phyloP scores from a whole-genome alignment of 2,888 invertebrate genomes.

The Laothoe populi region DNA sequence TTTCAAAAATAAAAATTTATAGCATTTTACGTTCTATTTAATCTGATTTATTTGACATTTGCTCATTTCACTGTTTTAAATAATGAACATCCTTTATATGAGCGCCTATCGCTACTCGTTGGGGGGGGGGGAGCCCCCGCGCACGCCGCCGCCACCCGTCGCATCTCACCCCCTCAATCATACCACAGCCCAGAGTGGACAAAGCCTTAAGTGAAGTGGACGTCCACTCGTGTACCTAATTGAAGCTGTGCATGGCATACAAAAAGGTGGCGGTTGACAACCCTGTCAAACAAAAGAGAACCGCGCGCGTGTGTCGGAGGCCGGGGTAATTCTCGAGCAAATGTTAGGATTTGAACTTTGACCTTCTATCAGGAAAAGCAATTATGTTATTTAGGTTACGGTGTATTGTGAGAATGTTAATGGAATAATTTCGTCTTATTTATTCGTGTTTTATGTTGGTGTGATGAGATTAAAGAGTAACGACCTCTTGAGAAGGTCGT shows the following conservation, averaged over 20 bases:
- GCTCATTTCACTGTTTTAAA: no score
- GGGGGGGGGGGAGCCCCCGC: no score
- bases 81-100: no score
- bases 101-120: no score
- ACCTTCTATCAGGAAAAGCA: slow-evolving; percentile 19
- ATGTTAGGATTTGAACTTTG: slow-evolving; percentile 17
- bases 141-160: no score
- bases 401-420: slow-evolving; percentile 10
- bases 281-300: slow-evolving; percentile 7
- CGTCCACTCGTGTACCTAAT: not conserved
- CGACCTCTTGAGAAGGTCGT: not conserved
- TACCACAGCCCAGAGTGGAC: not conserved
- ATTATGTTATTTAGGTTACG: slow-evolving; percentile 22
- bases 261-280: slow-evolving; percentile 3
- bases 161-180: no score
- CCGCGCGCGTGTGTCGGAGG: slow-evolving; percentile 9
- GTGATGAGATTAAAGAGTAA: slow-evolving; percentile 6
- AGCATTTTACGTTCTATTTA: no score
- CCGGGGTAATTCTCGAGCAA: slow-evolving; percentile 6
- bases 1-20: no score
- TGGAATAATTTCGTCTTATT: slow-evolving; percentile 7
- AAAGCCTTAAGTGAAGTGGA: not conserved
- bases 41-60: no score
- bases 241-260: not conserved
- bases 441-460: slow-evolving; percentile 9